A percentile compares a stretch with the other conserved stretches of the same genome.
These are phyloP conservation scores for Cephus sareptanus DNA, from an alignment of 2,888 invertebrate species.

Conservation along the genomic window DNA sequence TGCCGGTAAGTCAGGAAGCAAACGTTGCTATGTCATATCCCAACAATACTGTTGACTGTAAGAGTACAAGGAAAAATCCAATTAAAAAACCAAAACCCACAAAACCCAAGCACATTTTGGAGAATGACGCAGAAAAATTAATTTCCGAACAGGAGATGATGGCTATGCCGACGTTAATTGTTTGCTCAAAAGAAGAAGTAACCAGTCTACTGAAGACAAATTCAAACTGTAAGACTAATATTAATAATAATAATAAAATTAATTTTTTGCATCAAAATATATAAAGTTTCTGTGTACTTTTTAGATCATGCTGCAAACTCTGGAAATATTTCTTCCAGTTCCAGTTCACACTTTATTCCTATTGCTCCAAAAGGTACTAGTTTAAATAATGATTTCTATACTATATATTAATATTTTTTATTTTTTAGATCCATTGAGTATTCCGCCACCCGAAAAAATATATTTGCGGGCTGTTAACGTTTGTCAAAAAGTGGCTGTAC, in stretches of 20 bases:
- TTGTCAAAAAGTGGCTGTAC: constrained; percentile 19
- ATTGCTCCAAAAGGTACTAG: constrained; percentile 47
- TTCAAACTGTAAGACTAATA: constrained; percentile 16
- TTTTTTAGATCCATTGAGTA: neutral
- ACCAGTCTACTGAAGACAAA: constrained; percentile 21
- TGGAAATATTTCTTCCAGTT: constrained; percentile 14
- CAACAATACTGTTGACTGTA: neutral
- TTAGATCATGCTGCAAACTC: neutral
- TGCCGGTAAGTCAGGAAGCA: constrained; percentile 9
- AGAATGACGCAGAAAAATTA: constrained; percentile 10
- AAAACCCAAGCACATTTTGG: constrained; percentile 22
- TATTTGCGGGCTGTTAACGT: constrained; percentile 41
- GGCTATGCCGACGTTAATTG: constrained; percentile 50
- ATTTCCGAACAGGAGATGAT: constrained; percentile 39
- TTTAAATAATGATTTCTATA: neutral
- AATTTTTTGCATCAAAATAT: neutral
- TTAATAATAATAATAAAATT: constrained; percentile 3
- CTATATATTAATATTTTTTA: neutral
- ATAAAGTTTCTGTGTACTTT: neutral
- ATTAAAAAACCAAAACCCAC: constrained; percentile 15
- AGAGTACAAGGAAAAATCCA: constrained; percentile 3
- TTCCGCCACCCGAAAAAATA: constrained; percentile 11
- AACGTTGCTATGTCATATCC: constrained; percentile 7
- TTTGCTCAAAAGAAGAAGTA: constrained; percentile 51
- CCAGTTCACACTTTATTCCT: constrained; percentile 45